Evolutionary conservation across 2,797 vertebrate species (phyloP).

Genomic region (Siniperca undulata): DNA sequence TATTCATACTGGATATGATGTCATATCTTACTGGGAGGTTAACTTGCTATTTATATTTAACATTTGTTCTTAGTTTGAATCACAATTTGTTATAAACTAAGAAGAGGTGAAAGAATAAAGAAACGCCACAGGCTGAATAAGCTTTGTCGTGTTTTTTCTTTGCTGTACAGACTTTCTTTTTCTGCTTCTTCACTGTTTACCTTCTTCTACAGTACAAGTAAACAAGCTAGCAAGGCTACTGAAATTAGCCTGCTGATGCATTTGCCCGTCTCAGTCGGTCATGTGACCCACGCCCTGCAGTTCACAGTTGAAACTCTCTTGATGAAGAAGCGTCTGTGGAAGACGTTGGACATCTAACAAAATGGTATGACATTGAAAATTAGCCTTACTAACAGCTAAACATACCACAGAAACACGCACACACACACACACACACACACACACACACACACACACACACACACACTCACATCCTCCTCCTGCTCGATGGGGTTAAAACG

Average conservation of each 20-base stretch:
- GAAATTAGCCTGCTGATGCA: background rate
- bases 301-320: background rate
- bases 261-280: background rate
- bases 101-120: background rate
- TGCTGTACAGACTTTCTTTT: background rate
- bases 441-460: background rate
- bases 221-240: background rate
- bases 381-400: background rate
- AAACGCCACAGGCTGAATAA: background rate
- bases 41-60: background rate
- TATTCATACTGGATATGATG: too few species aligned
- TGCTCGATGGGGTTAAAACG: constrained; percentile 14
- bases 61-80: too few species aligned
- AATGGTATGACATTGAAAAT: background rate
- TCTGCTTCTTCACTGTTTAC: background rate
- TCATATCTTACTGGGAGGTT: too few species aligned
- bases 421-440: background rate
- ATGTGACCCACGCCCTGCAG: background rate
- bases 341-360: background rate
- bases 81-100: too few species aligned
- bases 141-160: background rate
- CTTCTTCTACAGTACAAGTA: background rate
- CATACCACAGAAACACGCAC: background rate
- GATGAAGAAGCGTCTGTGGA: background rate
- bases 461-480: background rate